Percentiles rank a stretch among this genome's conserved stretches.
These are phyloP conservation scores for Coenobita brevimanus DNA, from an alignment of 1,140 invertebrate species.

Conservation along the genomic window DNA sequence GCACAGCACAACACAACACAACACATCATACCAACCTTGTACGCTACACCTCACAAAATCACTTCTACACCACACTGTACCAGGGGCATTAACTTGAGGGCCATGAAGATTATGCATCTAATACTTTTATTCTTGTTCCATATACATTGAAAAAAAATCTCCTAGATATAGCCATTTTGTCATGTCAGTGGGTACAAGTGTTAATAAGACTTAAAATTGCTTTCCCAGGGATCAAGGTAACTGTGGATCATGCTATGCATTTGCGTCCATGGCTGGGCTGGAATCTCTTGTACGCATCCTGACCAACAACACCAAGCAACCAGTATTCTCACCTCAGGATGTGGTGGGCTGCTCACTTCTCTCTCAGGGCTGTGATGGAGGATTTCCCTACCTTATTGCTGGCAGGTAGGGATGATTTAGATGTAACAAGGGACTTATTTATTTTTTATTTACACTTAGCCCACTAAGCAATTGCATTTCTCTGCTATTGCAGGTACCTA, in stretches of 20 bases:
- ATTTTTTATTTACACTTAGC: no score
- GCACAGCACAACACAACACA: no score
- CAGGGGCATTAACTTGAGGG: no score
- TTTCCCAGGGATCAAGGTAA: constrained; percentile 71
- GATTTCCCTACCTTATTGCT: constrained; percentile 77
- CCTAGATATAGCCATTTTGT: no score
- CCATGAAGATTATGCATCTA: no score
- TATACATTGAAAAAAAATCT: neutral
- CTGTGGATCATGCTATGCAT: constrained; percentile 78
- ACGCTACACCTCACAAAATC: no score
- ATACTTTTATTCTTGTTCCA: neutral
- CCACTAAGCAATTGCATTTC: no score
- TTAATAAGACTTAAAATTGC: neutral
- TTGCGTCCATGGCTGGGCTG: constrained; percentile 75
- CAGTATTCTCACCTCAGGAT: constrained; percentile 75
- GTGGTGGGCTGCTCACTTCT: constrained; percentile 76
- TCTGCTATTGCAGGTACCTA: no score
- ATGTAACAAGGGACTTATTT: no score
- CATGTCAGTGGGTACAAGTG: no score
- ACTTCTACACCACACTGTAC: no score
- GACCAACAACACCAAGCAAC: constrained; percentile 74
- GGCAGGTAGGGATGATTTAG: constrained; percentile 72
- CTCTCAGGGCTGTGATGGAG: constrained; percentile 76
- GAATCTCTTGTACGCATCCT: constrained; percentile 75
- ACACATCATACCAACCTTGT: no score